phyloP scores from a whole-genome alignment of 1,140 invertebrate genomes.

The Drosophila lacertosa region DNA sequence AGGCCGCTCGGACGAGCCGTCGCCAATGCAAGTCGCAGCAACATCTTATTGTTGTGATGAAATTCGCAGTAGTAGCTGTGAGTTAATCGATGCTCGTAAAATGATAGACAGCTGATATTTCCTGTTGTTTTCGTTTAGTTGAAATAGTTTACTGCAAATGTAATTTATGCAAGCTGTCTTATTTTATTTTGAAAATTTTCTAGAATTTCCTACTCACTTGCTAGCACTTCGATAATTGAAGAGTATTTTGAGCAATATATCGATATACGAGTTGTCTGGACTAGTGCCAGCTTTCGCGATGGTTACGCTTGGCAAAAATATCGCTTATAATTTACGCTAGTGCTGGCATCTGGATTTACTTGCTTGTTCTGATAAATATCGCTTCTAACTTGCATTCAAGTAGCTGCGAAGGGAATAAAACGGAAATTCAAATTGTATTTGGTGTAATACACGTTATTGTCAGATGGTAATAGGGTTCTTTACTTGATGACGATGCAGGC shows the following conservation, averaged over 20 bases:
- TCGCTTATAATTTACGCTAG: background rate
- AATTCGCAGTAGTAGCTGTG: conserved; percentile 32
- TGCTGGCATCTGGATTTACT: background rate
- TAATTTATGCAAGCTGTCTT: background rate
- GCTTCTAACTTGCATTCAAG: background rate
- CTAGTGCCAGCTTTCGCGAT: background rate
- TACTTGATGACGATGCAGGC: too few species aligned
- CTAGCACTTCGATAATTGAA: background rate
- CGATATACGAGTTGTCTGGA: background rate
- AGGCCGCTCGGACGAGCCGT: conserved; percentile 39
- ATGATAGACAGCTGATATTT: background rate
- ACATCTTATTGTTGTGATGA: conserved; percentile 71
- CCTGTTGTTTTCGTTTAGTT: conserved; percentile 6
- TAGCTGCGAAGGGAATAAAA: background rate
- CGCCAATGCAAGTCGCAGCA: conserved; percentile 56
- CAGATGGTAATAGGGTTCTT: too few species aligned
- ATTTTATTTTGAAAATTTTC: conserved; percentile 25
- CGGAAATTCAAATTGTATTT: too few species aligned
- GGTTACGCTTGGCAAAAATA: background rate
- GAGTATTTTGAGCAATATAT: conserved; percentile 6
- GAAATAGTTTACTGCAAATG: background rate
- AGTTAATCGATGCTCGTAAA: background rate
- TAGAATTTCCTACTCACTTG: conserved; percentile 29
- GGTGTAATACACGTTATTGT: too few species aligned
- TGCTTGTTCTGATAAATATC: background rate